phyloP scores from a whole-genome alignment of 2,888 invertebrate species.

The Blastobasis adustella region DNA sequence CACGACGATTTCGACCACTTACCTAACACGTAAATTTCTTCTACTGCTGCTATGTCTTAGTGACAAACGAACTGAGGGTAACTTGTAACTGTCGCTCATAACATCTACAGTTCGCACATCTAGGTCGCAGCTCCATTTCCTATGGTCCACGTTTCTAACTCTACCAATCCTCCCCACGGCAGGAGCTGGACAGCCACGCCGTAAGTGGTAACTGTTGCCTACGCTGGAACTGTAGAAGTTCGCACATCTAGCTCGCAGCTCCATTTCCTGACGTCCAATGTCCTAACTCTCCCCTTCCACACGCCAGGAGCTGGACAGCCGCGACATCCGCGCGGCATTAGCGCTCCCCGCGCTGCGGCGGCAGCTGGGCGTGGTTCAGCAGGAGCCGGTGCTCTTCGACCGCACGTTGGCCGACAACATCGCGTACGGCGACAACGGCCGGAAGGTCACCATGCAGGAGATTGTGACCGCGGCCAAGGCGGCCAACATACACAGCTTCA shows the following conservation, averaged over 20 bases:
- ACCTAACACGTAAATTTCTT: too few relatives aligned
- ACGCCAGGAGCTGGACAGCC: constrained; percentile 66
- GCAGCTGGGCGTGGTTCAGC: constrained; percentile 87
- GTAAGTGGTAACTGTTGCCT: too few relatives aligned
- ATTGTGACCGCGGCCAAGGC: constrained; percentile 83
- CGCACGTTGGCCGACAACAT: constrained; percentile 89
- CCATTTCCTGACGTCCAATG: too few relatives aligned
- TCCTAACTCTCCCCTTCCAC: not conserved
- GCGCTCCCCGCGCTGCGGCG: constrained; percentile 80
- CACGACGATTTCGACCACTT: too few relatives aligned
- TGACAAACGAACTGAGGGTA: too few relatives aligned
- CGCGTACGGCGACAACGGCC: constrained; percentile 86
- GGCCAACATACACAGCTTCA: constrained; percentile 88
- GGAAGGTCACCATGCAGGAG: constrained; percentile 80
- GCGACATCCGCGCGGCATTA: constrained; percentile 72
- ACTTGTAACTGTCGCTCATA: too few relatives aligned
- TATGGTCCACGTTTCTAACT: too few relatives aligned
- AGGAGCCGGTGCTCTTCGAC: constrained; percentile 90
- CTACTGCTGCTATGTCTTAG: too few relatives aligned
- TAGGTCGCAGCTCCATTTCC: too few relatives aligned
- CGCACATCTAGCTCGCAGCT: too few relatives aligned
- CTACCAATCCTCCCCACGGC: not conserved
- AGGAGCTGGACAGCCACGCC: constrained; percentile 74
- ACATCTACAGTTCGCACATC: too few relatives aligned
- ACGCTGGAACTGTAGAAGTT: too few relatives aligned